Evolutionary conservation across 1,140 invertebrate genomes (phyloP).

Genomic region (Dysdera silvatica): DNA sequence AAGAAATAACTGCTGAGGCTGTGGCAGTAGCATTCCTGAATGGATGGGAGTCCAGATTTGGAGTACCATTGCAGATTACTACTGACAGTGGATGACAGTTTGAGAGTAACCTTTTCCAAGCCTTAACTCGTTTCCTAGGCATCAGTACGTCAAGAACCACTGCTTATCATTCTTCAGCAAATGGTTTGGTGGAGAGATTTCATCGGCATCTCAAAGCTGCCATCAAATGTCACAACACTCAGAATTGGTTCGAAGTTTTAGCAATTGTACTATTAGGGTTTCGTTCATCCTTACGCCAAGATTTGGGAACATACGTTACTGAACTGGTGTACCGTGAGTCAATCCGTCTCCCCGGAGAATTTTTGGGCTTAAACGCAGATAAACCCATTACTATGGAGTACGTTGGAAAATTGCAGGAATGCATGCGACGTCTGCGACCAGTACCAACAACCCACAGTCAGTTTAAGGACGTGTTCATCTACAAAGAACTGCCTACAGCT

Average conservation of each 20-base stretch:
- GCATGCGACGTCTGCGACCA: too few species aligned
- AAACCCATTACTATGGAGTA: too few species aligned
- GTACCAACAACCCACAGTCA: too few species aligned
- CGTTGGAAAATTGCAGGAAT: too few species aligned
- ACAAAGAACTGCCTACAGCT: too few species aligned
- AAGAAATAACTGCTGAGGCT: not conserved
- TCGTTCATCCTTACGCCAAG: conserved; percentile 33
- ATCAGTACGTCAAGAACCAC: not conserved
- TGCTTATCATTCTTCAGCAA: conserved; percentile 36
- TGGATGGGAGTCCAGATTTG: not conserved
- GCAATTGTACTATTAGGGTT: conserved; percentile 41
- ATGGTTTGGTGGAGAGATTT: conserved; percentile 40
- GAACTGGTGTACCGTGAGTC: conserved; percentile 32
- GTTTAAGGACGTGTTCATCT: too few species aligned
- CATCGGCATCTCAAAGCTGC: conserved; percentile 45
- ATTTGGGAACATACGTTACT: conserved; percentile 25
- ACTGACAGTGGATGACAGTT: not conserved
- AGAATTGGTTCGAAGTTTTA: conserved; percentile 39
- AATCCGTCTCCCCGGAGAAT: conserved; percentile 28
- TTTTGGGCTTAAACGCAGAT: too few species aligned
- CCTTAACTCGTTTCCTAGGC: not conserved
- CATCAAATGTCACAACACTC: conserved; percentile 5
- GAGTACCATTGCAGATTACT: not conserved
- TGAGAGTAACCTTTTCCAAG: not conserved
- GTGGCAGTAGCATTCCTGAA: not conserved